A percentile compares a stretch with the other conserved stretches of the same genome.
Conservation (phyloP, 1,140 invertebrate genomes). For the Portunus trituberculatus region DNA sequence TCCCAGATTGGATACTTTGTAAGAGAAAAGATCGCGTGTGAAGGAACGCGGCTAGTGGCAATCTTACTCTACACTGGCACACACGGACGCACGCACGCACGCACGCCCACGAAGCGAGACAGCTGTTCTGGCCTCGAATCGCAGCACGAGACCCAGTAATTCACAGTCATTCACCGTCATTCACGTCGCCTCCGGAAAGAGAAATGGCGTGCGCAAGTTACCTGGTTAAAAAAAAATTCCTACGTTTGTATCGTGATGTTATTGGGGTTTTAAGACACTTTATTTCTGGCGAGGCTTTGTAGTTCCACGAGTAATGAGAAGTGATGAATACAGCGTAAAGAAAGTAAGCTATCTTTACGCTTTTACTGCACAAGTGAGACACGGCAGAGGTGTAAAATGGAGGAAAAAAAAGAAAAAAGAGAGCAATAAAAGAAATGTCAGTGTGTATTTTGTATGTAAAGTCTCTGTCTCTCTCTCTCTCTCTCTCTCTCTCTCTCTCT, state of each 20-base stretch:
- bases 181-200: background rate
- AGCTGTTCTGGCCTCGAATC: no score
- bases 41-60: background rate
- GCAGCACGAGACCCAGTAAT: background rate
- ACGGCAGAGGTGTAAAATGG: background rate
- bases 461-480: slow-evolving; percentile 23
- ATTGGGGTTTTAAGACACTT: no score
- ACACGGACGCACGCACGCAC: background rate
- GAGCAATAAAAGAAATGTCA: no score
- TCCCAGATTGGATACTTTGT: no score
- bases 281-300: no score
- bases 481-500: background rate
- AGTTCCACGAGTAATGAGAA: no score
- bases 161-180: background rate
- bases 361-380: no score
- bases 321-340: no score
- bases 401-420: background rate
- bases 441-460: no score
- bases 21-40: background rate
- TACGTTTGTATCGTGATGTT: no score
- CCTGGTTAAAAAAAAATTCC: background rate
- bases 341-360: no score
- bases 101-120: background rate
- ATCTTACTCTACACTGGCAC: background rate
- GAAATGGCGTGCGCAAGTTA: background rate